Evolutionary conservation across 2,113 vertebrate species (phyloP).

Genomic region (Alethe diademata): DNA sequence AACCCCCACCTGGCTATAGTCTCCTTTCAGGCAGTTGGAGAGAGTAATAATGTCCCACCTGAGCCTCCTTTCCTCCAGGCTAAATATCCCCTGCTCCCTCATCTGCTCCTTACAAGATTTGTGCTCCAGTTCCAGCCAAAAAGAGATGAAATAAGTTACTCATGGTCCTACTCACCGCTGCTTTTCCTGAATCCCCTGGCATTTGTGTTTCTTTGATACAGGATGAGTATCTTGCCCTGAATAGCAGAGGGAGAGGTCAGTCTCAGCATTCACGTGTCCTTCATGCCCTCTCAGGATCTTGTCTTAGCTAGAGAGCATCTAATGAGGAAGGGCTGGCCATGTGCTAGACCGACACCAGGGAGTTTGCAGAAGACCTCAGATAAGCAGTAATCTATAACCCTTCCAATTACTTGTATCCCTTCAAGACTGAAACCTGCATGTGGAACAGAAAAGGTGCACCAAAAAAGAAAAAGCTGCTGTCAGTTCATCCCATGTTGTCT

Average conservation of each 20-base stretch:
- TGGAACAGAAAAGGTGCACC: background rate
- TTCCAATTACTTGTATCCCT: background rate
- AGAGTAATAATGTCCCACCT: background rate
- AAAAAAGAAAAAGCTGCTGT: background rate
- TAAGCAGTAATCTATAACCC: background rate
- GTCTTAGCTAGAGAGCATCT: background rate
- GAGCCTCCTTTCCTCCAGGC: background rate
- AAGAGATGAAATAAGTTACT: background rate
- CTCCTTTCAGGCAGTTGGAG: background rate
- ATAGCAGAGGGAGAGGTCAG: background rate
- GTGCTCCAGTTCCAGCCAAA: background rate
- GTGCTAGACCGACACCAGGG: background rate
- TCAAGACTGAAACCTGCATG: rapidly evolving
- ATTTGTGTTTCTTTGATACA: background rate
- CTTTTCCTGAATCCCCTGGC: background rate
- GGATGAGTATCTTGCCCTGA: background rate
- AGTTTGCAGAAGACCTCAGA: background rate
- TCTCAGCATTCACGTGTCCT: rapidly evolving
- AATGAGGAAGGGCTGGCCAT: background rate
- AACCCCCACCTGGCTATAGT: background rate
- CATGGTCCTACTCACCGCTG: rapidly evolving
- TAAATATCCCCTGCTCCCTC: background rate
- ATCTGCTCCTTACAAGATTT: background rate
- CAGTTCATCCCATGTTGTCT: background rate
- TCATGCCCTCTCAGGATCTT: background rate